A percentile compares a stretch with the other conserved stretches of the same genome.
Conservation (phyloP, 2,113 vertebrate species). For the Leucosticte australis region DNA sequence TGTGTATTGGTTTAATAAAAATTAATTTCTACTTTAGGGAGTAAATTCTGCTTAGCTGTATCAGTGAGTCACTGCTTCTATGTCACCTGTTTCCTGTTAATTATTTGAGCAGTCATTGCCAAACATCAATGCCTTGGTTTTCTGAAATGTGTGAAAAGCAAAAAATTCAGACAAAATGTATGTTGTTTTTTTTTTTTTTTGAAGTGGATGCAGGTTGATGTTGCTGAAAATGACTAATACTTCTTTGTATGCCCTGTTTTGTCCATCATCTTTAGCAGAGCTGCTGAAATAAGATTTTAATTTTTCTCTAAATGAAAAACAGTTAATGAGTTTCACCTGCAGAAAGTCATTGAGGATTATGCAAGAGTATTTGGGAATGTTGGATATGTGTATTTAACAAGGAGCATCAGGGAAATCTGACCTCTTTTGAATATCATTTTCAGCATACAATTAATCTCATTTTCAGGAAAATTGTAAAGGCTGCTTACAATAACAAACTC, state of each 20-base stretch:
- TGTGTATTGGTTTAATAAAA: not conserved
- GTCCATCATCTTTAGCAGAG: not conserved
- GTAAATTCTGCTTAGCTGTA: not conserved
- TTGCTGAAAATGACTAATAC: not conserved
- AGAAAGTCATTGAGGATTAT: not conserved
- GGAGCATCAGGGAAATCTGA: not conserved
- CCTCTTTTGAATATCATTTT: not conserved
- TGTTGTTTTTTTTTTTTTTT: not conserved
- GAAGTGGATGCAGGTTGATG: accelerated
- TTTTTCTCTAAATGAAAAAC: not conserved
- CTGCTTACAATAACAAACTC: not conserved
- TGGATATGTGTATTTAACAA: not conserved
- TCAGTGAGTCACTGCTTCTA: not conserved
- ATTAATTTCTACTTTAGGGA: not conserved
- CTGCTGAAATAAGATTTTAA: not conserved
- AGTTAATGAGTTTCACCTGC: not conserved
- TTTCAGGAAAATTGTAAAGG: not conserved
- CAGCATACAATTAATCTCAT: not conserved
- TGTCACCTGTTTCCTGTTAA: not conserved
- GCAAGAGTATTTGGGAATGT: not conserved
- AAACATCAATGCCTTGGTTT: not conserved
- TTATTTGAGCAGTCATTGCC: not conserved
- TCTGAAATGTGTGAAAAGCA: not conserved
- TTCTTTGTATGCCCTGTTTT: not conserved
- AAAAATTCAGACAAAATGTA: not conserved